Evolutionary conservation across 2,113 vertebrate species (phyloP).

Genomic region (Noturus placidus): DNA sequence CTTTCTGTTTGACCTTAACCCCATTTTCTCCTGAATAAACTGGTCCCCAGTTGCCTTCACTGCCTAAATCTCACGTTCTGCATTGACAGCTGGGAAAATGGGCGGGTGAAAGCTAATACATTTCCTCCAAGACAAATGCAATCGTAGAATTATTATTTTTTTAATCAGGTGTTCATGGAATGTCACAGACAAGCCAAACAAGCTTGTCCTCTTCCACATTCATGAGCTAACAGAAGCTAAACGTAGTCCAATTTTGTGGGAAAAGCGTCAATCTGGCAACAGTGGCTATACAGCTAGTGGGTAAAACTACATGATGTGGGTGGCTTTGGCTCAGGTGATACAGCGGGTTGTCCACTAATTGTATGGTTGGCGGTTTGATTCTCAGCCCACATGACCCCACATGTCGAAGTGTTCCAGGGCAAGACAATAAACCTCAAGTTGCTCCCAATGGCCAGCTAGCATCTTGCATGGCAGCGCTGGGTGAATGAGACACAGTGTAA

Average conservation of each 20-base stretch:
- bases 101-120: neutral
- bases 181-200: neutral
- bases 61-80: neutral
- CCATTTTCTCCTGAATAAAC: neutral
- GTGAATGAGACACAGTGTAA: too few species aligned
- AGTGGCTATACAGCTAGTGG: neutral
- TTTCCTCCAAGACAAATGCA: neutral
- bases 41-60: neutral
- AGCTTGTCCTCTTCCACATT: neutral
- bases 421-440: too few species aligned
- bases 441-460: too few species aligned
- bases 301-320: too few species aligned
- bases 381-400: too few species aligned
- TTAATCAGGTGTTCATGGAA: neutral
- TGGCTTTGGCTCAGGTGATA: too few species aligned
- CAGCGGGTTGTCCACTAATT: too few species aligned
- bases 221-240: neutral
- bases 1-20: neutral
- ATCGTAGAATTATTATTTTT: neutral
- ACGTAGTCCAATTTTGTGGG: neutral
- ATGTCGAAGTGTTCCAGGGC: too few species aligned
- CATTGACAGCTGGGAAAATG: neutral
- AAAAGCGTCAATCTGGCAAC: neutral
- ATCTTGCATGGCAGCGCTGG: too few species aligned
- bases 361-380: too few species aligned